phyloP scores from a whole-genome alignment of 2,797 vertebrate species.

The Fistularia commersonii region DNA sequence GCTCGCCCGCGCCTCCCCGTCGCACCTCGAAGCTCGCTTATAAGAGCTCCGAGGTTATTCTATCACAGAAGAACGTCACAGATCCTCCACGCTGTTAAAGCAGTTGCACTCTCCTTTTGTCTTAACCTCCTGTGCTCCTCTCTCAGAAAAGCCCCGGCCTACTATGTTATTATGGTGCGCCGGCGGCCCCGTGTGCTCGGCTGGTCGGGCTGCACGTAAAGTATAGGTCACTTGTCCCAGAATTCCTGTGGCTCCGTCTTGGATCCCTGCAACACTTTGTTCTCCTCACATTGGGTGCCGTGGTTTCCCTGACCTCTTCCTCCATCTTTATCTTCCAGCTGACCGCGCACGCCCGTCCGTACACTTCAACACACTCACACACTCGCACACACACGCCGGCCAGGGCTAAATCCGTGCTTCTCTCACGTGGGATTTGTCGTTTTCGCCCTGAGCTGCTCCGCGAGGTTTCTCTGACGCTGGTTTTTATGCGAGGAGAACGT shows the following conservation, averaged over 20 bases:
- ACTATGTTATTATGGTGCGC: conserved; percentile 65
- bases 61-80: conserved; percentile 23
- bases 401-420: conserved; percentile 39
- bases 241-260: conserved; percentile 67
- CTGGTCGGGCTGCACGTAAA: conserved; percentile 57
- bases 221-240: conserved; percentile 75
- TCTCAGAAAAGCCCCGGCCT: conserved; percentile 28
- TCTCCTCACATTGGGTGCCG: conserved; percentile 58
- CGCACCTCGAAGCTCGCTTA: conserved; percentile 20
- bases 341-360: conserved; percentile 29
- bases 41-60: conserved; percentile 9
- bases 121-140: conserved; percentile 22
- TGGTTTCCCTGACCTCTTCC: conserved; percentile 70
- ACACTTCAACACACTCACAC: conserved; percentile 12
- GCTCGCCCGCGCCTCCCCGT: conserved; percentile 26
- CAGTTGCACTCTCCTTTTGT: conserved; percentile 19
- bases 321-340: conserved; percentile 45
- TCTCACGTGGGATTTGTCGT: too few species aligned
- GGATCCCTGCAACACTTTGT: conserved; percentile 69
- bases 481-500: too few species aligned
- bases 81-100: conserved; percentile 11
- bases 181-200: conserved; percentile 45
- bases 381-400: conserved; percentile 13
- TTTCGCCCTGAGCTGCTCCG: too few species aligned
- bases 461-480: too few species aligned